phyloP scores from a whole-genome alignment of 2,113 vertebrate genomes.

The Epinephelus cyanopodus region DNA sequence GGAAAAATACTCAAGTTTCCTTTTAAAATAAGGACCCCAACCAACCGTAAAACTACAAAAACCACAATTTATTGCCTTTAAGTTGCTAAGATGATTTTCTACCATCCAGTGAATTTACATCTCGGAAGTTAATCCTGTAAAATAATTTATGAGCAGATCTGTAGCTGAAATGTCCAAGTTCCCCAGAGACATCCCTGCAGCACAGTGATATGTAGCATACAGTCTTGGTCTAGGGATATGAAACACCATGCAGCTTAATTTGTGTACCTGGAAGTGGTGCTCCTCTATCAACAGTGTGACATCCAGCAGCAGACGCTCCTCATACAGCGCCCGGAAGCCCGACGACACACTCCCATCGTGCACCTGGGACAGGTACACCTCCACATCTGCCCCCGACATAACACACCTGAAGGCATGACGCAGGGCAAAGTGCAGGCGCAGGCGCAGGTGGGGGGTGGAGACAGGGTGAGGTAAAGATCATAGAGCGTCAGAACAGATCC shows the following conservation, averaged over 20 bases:
- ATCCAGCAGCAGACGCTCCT: constrained; percentile 97
- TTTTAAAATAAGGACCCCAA: too few relatives aligned
- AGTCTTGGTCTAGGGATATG: not conserved
- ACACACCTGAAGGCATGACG: constrained; percentile 88
- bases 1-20: too few relatives aligned
- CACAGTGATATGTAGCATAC: not conserved
- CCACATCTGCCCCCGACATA: constrained; percentile 99
- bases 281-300: constrained; percentile 99
- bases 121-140: not conserved
- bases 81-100: not conserved
- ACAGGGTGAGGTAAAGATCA: not conserved
- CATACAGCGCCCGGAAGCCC: constrained; percentile 97
- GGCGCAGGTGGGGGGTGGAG: not conserved
- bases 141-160: not conserved
- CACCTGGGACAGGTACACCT: constrained; percentile 99
- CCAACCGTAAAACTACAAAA: too few relatives aligned
- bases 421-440: not conserved
- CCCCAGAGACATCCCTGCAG: not conserved
- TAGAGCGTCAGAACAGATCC: not conserved
- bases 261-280: constrained; percentile 92
- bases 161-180: not conserved
- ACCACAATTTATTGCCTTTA: too few relatives aligned
- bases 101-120: not conserved
- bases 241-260: not conserved
- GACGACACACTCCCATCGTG: constrained; percentile 98